Evolutionary conservation across 1,140 invertebrate genomes (phyloP), one percentile per base, ranked within the genome.

Genomic region (Cyclargus thomasi): DNA sequence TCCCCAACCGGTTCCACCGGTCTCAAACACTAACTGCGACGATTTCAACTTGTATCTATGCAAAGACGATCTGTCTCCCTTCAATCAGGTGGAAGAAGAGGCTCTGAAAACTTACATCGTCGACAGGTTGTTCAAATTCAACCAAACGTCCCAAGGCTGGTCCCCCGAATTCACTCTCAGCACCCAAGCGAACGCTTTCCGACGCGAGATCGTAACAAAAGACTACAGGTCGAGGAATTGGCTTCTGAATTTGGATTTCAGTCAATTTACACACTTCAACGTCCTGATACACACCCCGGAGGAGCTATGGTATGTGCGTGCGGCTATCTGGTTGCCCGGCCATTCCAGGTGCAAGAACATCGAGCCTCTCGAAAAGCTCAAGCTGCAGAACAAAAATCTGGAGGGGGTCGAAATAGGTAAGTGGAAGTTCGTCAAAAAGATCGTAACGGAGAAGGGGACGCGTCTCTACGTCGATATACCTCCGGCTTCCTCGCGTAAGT

Each of bases 291-390:
- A 90, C 65, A 85, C 81, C 1, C 79, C 78, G 11, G 83, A 88
- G 36, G 85, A 90, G 65, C 64, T 88, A 57, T 87, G 81, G 82
- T 85, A 85, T 62, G 85, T 88, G 63, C 75, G 87, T 10, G 87
- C 83, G 5, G 86, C 86, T n/a, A 77, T 90, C n/a, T 88, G 86
- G 87, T 69, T 90, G 18, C 86, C 85, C 2, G 85, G 83, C n/a
- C 83, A 88, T 78, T 83, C 85, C 35, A 82, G 74, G 68, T 75
- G 70, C 64, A 70, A 74, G 4, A 81, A 78, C 53, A 72, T 85
- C 7, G 81, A 83, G 17, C 88, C 88, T 1, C 62, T 88, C 11
- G 63, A 70, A 0, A 88, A 90, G 62, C 75, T 90, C 1, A 81
- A 80, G 47, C 68, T 90, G 47, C 88, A 90, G 75, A 90, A 90